These are phyloP conservation scores for human (Homo sapiens) DNA, from an alignment of 2,113 vertebrate genomes.

Conservation along the genomic window GRCh38 chr11:120649501-120650000, in stretches of 20 bases:
- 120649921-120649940: not conserved
- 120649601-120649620: not conserved
- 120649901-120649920: not conserved
- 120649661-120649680: not conserved
- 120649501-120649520: not conserved
- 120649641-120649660: not conserved
- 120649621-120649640: not conserved
- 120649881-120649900: not conserved
- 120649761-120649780: not conserved
- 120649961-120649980: not conserved
- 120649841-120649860: not conserved
- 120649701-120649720: not conserved
- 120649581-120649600: not conserved
- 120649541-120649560: not conserved
- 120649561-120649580: not conserved
- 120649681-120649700: not conserved
- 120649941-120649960: conserved; percentile 3
- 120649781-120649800: not conserved
- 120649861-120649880: not conserved
- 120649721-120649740: not conserved
- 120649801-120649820: not conserved
- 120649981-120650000: not conserved
- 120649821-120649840: not conserved
- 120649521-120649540: not conserved
- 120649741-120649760: not conserved